These are phyloP conservation scores for Gallinago paraguaiae DNA, from an alignment of 2,113 vertebrate species.

Conservation along the genomic window DNA sequence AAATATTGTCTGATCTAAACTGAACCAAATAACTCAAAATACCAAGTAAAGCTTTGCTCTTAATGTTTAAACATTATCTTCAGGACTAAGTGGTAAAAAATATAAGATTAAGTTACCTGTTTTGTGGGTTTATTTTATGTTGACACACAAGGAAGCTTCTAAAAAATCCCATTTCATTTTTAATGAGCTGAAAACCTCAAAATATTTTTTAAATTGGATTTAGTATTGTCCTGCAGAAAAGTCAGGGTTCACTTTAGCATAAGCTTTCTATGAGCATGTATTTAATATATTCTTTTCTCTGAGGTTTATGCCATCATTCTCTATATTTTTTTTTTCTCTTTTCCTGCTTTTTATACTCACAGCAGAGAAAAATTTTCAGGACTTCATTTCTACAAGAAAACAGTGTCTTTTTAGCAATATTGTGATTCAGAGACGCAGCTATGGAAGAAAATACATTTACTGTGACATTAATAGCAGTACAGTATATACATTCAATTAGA, in stretches of 20 bases:
- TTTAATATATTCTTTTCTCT: neutral
- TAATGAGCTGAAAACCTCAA: neutral
- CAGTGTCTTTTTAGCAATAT: neutral
- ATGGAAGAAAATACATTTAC: neutral
- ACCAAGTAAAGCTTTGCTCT: neutral
- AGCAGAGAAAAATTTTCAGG: neutral
- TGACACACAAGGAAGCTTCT: neutral
- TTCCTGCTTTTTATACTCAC: neutral
- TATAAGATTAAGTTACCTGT: neutral
- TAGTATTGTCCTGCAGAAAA: neutral
- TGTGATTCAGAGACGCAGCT: neutral
- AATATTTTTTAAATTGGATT: neutral
- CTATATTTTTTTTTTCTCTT: neutral
- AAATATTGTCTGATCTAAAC: neutral
- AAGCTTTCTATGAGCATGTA: neutral
- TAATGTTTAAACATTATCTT: neutral
- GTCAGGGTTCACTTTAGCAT: neutral
- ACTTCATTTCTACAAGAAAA: neutral
- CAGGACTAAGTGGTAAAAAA: neutral
- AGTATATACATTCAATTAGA: neutral
- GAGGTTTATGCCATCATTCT: neutral
- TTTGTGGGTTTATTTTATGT: neutral
- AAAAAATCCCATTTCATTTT: neutral
- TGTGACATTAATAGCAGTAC: neutral
- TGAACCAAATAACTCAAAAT: neutral